phyloP scores from a whole-genome alignment of 2,113 vertebrate species.

The Rostratula benghalensis region DNA sequence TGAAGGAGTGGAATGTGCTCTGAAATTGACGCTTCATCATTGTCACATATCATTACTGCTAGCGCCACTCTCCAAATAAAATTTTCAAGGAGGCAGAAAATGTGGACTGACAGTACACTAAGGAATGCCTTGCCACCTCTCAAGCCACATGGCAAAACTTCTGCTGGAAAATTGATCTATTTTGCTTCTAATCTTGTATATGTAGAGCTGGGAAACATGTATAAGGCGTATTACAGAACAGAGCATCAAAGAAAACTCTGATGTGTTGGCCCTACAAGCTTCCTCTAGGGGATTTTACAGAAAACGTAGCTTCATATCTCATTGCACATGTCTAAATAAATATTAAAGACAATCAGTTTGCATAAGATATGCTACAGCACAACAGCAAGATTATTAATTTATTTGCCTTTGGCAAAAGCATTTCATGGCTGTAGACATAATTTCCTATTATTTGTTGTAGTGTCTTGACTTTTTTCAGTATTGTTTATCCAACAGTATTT shows the following conservation, averaged over 20 bases:
- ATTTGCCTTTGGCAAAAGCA: conserved; percentile 9
- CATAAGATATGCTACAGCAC: neutral
- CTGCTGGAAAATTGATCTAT: neutral
- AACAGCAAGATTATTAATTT: neutral
- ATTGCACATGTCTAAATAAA: conserved; percentile 12
- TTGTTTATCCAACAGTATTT: conserved; percentile 11
- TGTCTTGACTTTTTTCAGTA: neutral
- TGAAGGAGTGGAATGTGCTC: neutral
- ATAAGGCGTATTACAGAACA: neutral
- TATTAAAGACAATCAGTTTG: neutral
- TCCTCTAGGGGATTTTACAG: conserved; percentile 21
- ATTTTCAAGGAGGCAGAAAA: neutral
- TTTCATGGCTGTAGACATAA: neutral
- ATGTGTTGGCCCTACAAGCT: neutral
- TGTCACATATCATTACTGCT: neutral
- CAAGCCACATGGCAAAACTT: neutral
- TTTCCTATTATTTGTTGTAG: neutral
- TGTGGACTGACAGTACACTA: neutral
- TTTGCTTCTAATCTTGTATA: neutral
- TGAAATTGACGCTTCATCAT: neutral
- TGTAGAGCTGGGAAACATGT: neutral
- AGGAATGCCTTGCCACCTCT: neutral
- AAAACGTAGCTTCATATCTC: conserved; percentile 26
- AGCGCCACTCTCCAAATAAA: neutral
- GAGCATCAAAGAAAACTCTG: neutral